Conservation (phyloP, 2,888 invertebrate species). For the Mactromeris polynyma region DNA sequence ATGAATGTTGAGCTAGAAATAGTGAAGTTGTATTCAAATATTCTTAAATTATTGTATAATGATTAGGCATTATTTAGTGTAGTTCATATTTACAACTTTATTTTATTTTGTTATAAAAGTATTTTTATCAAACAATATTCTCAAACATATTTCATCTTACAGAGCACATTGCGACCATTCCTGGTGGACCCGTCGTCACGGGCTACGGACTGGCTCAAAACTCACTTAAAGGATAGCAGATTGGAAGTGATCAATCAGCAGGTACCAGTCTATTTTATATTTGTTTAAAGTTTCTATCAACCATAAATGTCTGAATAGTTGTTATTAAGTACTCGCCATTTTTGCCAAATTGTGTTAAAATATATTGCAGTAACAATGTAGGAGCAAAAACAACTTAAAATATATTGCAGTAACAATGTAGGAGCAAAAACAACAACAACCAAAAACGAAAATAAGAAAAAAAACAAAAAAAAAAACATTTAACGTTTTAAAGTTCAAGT, state of each 20-base stretch:
- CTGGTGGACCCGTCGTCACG: constrained; percentile 96
- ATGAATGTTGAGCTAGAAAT: neutral
- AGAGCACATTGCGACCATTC: constrained; percentile 91
- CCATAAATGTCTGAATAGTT: too few relatives aligned
- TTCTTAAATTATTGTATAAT: neutral
- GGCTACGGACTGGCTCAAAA: constrained; percentile 93
- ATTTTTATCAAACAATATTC: neutral
- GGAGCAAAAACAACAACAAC: too few relatives aligned
- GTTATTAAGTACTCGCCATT: too few relatives aligned
- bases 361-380: too few relatives aligned
- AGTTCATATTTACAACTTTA: neutral
- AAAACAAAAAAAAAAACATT: too few relatives aligned
- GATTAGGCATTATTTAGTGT: neutral
- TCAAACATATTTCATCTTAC: constrained; percentile 54
- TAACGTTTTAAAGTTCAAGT: too few relatives aligned
- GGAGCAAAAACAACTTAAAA: too few relatives aligned
- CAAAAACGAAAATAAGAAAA: too few relatives aligned
- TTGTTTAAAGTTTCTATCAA: too few relatives aligned
- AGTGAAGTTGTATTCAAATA: neutral
- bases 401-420: too few relatives aligned
- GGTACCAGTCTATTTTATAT: constrained; percentile 81
- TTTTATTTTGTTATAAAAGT: neutral
- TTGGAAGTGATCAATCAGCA: constrained; percentile 94
- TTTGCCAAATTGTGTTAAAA: too few relatives aligned
- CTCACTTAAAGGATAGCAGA: constrained; percentile 90